These are phyloP conservation scores for Calyptommatus sinebrachiatus DNA, from an alignment of 2,113 vertebrate genomes.

Conservation along the genomic window DNA sequence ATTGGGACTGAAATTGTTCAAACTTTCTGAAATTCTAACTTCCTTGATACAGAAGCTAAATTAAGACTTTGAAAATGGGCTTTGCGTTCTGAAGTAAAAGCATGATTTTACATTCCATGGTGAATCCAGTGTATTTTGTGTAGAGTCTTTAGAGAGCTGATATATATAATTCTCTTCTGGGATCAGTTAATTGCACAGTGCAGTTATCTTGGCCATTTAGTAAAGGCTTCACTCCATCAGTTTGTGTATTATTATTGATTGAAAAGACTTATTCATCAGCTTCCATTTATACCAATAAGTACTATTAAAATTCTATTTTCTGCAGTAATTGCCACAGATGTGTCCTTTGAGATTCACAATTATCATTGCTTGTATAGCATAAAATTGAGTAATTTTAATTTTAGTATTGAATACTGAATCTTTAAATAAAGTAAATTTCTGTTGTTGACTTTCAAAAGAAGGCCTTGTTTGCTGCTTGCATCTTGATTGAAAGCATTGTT, in stretches of 20 bases:
- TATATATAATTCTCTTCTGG: constrained; percentile 27
- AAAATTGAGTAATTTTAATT: constrained; percentile 13
- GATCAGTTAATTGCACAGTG: constrained; percentile 17
- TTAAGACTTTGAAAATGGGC: constrained; percentile 22
- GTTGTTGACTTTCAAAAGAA: neutral
- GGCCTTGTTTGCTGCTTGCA: neutral
- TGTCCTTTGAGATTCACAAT: constrained; percentile 19
- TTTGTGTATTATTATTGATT: neutral
- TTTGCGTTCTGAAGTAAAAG: constrained; percentile 27
- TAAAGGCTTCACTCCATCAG: constrained; percentile 23
- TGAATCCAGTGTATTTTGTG: constrained; percentile 19
- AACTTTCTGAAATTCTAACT: neutral
- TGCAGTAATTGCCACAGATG: constrained; percentile 35
- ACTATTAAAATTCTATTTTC: constrained; percentile 27
- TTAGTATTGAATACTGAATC: constrained; percentile 25
- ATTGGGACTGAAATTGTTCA: constrained; percentile 24
- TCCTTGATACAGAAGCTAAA: neutral
- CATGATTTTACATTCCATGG: constrained; percentile 39
- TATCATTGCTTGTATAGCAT: neutral
- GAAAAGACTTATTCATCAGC: constrained; percentile 25
- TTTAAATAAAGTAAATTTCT: constrained; percentile 29
- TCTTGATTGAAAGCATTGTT: constrained; percentile 41
- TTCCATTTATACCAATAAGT: constrained; percentile 1
- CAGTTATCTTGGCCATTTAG: constrained; percentile 31
- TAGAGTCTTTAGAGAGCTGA: constrained; percentile 15